phyloP scores from a whole-genome alignment of 2,888 invertebrate species.

The Troglohyphantes excavatus region DNA sequence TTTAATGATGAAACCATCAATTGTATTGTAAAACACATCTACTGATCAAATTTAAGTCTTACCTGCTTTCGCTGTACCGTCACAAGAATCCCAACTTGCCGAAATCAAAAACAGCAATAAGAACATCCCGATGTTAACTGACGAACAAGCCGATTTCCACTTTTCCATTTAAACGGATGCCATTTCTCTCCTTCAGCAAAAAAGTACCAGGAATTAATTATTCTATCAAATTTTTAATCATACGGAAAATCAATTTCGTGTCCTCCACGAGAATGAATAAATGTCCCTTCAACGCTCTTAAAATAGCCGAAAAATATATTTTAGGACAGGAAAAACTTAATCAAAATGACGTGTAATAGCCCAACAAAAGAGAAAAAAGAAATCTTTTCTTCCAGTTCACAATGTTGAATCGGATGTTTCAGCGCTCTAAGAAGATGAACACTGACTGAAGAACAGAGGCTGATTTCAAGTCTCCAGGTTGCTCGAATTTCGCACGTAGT shows the following conservation, averaged over 20 bases:
- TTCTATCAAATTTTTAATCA: slow-evolving; percentile 6
- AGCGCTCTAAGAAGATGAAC: slow-evolving; percentile 54
- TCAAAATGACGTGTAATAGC: slow-evolving; percentile 7
- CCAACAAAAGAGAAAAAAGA: slow-evolving; percentile 11
- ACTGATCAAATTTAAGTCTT: background rate
- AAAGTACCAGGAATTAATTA: slow-evolving; percentile 16
- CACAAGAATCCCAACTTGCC: slow-evolving; percentile 47
- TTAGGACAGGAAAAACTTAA: background rate
- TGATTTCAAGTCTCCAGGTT: slow-evolving; percentile 40
- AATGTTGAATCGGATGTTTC: slow-evolving; percentile 47
- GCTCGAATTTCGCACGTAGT: slow-evolving; percentile 28
- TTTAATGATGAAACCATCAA: too few species aligned
- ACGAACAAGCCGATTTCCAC: slow-evolving; percentile 24
- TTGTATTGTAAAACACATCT: background rate
- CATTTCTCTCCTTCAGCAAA: slow-evolving; percentile 19
- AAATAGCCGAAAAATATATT: background rate
- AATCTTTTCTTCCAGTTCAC: slow-evolving; percentile 25
- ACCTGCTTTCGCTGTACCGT: slow-evolving; percentile 64
- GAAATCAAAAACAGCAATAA: slow-evolving; percentile 49
- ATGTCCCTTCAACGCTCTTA: background rate
- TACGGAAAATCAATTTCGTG: background rate
- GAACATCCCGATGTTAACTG: slow-evolving; percentile 45
- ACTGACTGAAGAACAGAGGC: slow-evolving; percentile 43
- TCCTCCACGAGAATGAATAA: background rate
- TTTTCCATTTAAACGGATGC: slow-evolving; percentile 34